Evolutionary conservation across 2,797 vertebrate genomes (phyloP).

Genomic region (Pygocentrus nattereri): DNA sequence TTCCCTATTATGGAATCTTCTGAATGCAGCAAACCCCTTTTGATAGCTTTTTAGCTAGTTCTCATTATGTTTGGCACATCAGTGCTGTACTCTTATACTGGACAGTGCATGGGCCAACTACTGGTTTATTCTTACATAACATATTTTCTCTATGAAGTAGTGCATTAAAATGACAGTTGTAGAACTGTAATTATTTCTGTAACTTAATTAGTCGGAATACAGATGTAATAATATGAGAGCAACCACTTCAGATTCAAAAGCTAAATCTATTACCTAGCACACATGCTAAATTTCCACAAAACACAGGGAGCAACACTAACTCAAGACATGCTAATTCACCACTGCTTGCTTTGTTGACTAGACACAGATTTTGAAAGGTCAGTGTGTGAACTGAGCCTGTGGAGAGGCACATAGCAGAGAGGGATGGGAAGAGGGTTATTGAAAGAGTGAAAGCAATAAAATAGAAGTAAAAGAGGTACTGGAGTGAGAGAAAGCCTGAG

Average conservation of each 20-base stretch:
- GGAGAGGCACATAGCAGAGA: neutral
- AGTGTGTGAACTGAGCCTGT: constrained; percentile 40
- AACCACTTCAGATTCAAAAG: neutral
- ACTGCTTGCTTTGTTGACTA: neutral
- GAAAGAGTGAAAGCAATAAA: neutral
- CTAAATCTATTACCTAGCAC: neutral
- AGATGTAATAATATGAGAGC: neutral
- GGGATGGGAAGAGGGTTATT: neutral
- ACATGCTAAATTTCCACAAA: neutral
- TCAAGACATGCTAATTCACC: constrained; percentile 49
- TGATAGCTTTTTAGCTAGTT: no score
- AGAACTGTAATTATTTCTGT: no score
- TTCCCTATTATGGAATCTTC: no score
- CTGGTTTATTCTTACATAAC: no score
- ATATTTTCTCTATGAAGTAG: no score
- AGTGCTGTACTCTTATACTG: no score
- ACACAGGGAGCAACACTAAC: neutral
- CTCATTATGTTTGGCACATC: no score
- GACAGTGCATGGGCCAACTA: no score
- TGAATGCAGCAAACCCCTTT: no score
- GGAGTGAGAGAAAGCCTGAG: neutral
- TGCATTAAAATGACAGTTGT: no score
- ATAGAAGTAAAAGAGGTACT: neutral
- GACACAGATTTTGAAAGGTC: constrained; percentile 62
- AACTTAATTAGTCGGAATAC: no score